Evolutionary conservation across 2,113 vertebrate genomes (phyloP), one percentile per base, ranked within the genome.

Genomic region (Monopterus albus): DNA sequence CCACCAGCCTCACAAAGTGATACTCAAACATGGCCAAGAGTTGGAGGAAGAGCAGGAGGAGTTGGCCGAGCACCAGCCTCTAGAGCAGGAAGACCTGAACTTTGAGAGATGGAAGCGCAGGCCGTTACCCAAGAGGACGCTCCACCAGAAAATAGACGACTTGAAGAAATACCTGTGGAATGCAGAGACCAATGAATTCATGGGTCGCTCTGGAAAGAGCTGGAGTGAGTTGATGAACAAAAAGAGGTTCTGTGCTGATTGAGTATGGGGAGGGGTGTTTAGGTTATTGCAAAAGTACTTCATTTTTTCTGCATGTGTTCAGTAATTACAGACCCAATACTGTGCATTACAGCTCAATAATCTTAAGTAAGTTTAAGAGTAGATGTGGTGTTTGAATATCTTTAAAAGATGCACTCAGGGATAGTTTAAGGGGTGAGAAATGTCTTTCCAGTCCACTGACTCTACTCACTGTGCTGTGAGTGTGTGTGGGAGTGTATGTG

Each of bases 201-300:
- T 99, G 94, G 97, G 96, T 73, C 95, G 95, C 90, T 94, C 96
- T 13, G 95, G 93, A 79, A 95, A 96, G 92, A 99, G 95, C 90
- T 97, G 96, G 96, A 94, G 96, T 99, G 95, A 95, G 97, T 96
- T 84, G 71, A 72, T 0, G 25, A 31, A 23, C 56, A 40, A n/a
- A 58, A 21, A 71, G 28, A 63, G 8, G 45, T 12, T 83, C 23
- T 84, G 12, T 38, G 49, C 47, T 69, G 29, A 65, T 36, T 23
- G 50, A 43, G 18, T 38, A 3, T 35, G 35, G 46, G 68, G 28
- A 0, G 63, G 51, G n/a, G 60, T 6, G 4, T 57, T 59, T 49
- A 43, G 23, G 61, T 55, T 46, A 2, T 45, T 77, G 35, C 31
- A 35, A 62, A 80, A 45, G 6, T 59, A 26, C 17, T 57, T 0